Percentiles rank a stretch among this genome's conserved stretches.
phyloP scores from a whole-genome alignment of 2,113 vertebrate species.

The Macquaria ambigua region DNA sequence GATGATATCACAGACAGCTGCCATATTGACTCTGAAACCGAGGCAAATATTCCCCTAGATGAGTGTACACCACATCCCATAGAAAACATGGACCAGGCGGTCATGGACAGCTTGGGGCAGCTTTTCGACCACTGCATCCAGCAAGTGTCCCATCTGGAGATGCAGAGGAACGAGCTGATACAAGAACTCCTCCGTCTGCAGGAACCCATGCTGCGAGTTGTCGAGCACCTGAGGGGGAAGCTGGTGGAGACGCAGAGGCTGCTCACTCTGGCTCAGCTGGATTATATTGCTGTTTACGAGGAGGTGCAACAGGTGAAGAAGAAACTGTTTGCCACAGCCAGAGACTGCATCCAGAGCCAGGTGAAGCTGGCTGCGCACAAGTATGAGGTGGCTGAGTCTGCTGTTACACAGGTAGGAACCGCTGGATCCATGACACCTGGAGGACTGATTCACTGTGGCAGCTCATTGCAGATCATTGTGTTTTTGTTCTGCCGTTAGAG shows the following conservation, averaged over 20 bases:
- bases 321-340: slow-evolving; percentile 88
- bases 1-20: slow-evolving; percentile 3
- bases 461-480: neutral
- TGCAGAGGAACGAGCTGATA: slow-evolving; percentile 86
- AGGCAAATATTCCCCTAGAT: neutral
- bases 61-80: neutral
- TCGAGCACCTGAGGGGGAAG: slow-evolving; percentile 85
- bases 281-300: slow-evolving; percentile 84
- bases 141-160: slow-evolving; percentile 87
- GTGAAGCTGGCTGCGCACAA: slow-evolving; percentile 86
- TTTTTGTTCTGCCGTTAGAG: neutral
- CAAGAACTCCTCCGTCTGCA: slow-evolving; percentile 85
- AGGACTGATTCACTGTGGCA: neutral
- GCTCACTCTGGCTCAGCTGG: slow-evolving; percentile 87
- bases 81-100: slow-evolving; percentile 4
- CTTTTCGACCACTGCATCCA: slow-evolving; percentile 84
- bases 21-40: slow-evolving; percentile 22
- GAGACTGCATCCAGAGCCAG: slow-evolving; percentile 91
- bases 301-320: slow-evolving; percentile 88
- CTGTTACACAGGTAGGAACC: slow-evolving; percentile 72
- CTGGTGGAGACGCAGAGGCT: slow-evolving; percentile 82
- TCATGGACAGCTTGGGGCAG: slow-evolving; percentile 55
- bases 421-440: neutral
- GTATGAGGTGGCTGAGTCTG: slow-evolving; percentile 88
- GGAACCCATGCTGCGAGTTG: slow-evolving; percentile 87